Percentiles rank a stretch among this genome's conserved stretches.
These are phyloP conservation scores for Halesus radiatus DNA, from an alignment of 1,140 invertebrate genomes.

Conservation along the genomic window DNA sequence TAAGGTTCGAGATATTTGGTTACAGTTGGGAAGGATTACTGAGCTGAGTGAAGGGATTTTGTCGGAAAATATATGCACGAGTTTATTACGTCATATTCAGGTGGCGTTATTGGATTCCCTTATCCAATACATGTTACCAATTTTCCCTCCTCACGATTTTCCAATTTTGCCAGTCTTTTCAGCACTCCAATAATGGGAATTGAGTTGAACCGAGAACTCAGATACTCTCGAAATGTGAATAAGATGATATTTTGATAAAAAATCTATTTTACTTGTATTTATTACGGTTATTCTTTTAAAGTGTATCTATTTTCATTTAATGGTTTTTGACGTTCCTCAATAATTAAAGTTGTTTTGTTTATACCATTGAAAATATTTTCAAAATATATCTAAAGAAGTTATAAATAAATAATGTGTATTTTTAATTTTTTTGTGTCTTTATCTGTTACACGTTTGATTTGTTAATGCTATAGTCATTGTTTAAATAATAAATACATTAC, in stretches of 20 bases:
- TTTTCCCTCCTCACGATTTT: slow-evolving; percentile 34
- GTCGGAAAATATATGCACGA: slow-evolving; percentile 36
- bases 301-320: too few species aligned
- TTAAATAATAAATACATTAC: too few species aligned
- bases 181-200: slow-evolving; percentile 24
- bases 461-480: too few species aligned
- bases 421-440: too few species aligned
- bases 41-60: slow-evolving; percentile 16
- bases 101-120: slow-evolving; percentile 36
- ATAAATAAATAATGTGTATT: too few species aligned
- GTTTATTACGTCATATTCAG: slow-evolving; percentile 36
- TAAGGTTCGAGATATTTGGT: background rate
- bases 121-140: slow-evolving; percentile 35
- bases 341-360: too few species aligned
- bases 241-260: background rate
- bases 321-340: too few species aligned
- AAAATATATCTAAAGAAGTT: too few species aligned
- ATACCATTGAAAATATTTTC: too few species aligned
- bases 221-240: background rate
- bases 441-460: too few species aligned
- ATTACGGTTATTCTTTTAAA: too few species aligned
- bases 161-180: slow-evolving; percentile 12
- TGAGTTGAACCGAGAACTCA: background rate
- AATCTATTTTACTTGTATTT: background rate
- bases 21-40: background rate